Base-by-base conservation (phyloP, 1,140 invertebrate genomes). In the Caenorhabditis inopinata region DNA sequence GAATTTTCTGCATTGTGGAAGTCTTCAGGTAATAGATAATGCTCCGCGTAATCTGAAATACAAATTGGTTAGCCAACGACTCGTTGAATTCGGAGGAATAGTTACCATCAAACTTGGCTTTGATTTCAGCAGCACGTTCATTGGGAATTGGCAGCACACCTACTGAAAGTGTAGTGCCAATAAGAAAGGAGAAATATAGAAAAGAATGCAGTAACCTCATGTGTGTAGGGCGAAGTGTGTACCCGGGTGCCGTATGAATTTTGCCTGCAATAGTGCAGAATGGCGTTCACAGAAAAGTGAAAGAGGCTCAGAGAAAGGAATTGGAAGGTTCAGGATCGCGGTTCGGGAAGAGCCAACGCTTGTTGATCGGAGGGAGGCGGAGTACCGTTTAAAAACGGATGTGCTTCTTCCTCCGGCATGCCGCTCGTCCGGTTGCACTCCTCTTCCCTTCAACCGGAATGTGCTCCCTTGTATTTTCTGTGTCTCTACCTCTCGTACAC, bases 11-110 rank as follows among this genome's bases (percentile, higher is more conserved):
- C 87, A 23, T 86, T 74, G 76, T 89, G 84, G 74, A 88, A 88
- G 68, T 88, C 87, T 76, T 89, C 82, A 14, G 87, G 87, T 23
- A 87, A 53, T 16, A 88, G 78, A 78, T 86, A 88, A 21, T 81
- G 79, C 27, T 84, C 83, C 11, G 83, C 83, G 25, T 79, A 82
- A 74, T 80, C 83, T 78, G 68, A 51, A 84, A 83, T 47, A 12
- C 23, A 11, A n/a, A 18, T 12, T 42, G 5, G 12, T 32, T 23
- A 25, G 14, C n/a, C n/a, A n/a, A n/a, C n/a, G n/a, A n/a, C n/a
- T n/a, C n/a, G n/a, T n/a, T n/a, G n/a, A n/a, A n/a, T n/a, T n/a
- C n/a, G n/a, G n/a, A n/a, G n/a, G n/a, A 21, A 3, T 3, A 23
- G 23, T 42, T 21, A 38, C 58, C 58, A 68, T 68, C 58, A 68